Evolutionary conservation across 2,888 invertebrate genomes (phyloP), one percentile per base, ranked within the genome.

Genomic region (Rhingia rostrata): DNA sequence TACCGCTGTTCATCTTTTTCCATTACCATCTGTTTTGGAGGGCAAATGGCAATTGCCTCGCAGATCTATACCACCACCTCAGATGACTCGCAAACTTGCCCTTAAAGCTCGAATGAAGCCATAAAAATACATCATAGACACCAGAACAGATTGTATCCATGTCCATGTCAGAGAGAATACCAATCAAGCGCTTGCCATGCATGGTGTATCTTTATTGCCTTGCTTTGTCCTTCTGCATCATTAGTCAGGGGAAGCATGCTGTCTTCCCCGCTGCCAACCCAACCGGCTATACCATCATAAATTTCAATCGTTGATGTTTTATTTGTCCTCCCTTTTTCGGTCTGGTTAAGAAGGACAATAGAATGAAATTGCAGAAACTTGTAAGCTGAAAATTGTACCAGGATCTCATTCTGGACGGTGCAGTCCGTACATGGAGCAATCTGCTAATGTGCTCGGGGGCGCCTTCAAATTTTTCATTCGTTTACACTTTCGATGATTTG

Each of bases 231-330:
- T 60, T 67, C 60, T 53, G 51, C 66, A 60, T 75, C 75, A 75
- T 75, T 75, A 75, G 67, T 43, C 47, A 60, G 51, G 4, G 67
- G 53, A 67, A 53, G 60, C 75, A 60, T 67, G 47, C 67, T 66
- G 45, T 30, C 58, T 39, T 41, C 14, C 22, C 37, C 39, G 45
- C 37, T 12, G 4, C 43, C 41, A 12, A 12, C 10, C 32, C 35
- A 22, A 22, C 22, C 14, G 22, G 14, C 9, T n/a, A 30, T 58
- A n/a, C 30, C 33, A 32, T 12, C 9, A 33, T 14, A 49, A 60
- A 41, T 39, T 58, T 10, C 32, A 54, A 12, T 6, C 33, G 54
- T 54, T 67, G 43, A 43, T 33, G 51, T 53, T 49, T 22, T 7
- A 32, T 6, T 14, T 12, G 30, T 22, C 3, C n/a, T n/a, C 14